Evolutionary conservation across 2,113 vertebrate genomes (phyloP), one percentile per base, ranked within the genome.

Genomic region (Mastomys natalensis): DNA sequence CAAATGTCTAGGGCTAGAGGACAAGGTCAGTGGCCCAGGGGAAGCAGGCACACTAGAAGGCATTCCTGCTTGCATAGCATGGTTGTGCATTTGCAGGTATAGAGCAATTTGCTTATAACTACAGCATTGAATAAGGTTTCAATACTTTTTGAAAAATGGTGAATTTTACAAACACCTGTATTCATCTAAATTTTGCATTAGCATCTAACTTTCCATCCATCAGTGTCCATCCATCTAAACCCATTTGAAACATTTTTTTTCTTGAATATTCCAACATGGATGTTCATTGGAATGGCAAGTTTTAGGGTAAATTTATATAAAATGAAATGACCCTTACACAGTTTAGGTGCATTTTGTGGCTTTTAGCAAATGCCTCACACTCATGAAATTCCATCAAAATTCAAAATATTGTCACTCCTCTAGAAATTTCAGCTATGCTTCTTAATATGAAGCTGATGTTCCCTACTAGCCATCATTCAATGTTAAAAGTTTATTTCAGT

Each of bases 301-400:
- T 90, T 92, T 48, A 68, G 48, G 53, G 29, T 86, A 89, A 91
- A 91, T 87, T 89, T 87, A 73, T 58, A 55, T 72, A 89, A 34
- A 72, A 45, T 26, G 53, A 85, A 74, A 88, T 87, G 34, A 51
- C 21, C 24, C 43, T 81, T 48, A 48, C 45, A 48, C 45, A 34
- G 34, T 37, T 73, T 93, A 24, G 4, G 5, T 88, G 34, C 80
- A 26, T 2, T 74, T 84, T 31, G 12, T 86, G 72, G 60, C 4
- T 68, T 85, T 88, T 43, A 72, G 26, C 10, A 68, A 85, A 86
- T 87, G 34, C 9, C 31, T 73, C 5, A 37, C 10, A 12, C 40
- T 34, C 66, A 13, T 22, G 34, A 64, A 92, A 89, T 26, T 4
- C 34, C 77, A 8, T 48, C 40, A 82, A 90, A 89, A 64, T 90